Conservation (phyloP, 2,113 vertebrate species). For the Arizona elegans region DNA sequence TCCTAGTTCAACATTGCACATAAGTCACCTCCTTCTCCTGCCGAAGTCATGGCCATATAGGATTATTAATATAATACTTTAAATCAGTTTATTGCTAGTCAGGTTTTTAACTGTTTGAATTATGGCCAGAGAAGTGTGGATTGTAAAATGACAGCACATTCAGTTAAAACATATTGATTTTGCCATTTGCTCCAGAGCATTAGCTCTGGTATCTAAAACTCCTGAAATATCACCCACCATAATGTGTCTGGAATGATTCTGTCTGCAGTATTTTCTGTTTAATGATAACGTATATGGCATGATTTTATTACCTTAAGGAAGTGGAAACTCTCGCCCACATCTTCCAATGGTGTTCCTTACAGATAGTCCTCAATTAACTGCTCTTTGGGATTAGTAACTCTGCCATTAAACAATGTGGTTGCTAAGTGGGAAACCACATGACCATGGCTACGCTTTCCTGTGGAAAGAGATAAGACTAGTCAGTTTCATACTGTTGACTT, state of each 20-base stretch:
- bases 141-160: neutral
- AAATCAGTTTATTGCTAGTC: neutral
- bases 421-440: neutral
- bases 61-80: neutral
- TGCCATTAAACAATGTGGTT: neutral
- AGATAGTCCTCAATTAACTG: neutral
- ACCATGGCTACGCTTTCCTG: neutral
- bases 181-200: neutral
- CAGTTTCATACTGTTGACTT: neutral
- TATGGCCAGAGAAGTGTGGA: neutral
- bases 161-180: neutral
- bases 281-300: neutral
- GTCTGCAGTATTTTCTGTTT: neutral
- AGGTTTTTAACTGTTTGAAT: neutral
- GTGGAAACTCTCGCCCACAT: neutral
- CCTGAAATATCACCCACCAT: neutral
- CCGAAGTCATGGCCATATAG: neutral
- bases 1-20: neutral
- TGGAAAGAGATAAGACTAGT: neutral
- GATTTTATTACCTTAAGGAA: neutral
- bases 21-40: neutral
- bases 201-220: neutral
- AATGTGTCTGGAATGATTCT: neutral
- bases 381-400: neutral
- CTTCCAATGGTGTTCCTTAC: neutral